Evolutionary conservation across 2,113 vertebrate genomes (phyloP), one percentile per base, ranked within the genome.

Genomic region (Larimichthys polyactis): DNA sequence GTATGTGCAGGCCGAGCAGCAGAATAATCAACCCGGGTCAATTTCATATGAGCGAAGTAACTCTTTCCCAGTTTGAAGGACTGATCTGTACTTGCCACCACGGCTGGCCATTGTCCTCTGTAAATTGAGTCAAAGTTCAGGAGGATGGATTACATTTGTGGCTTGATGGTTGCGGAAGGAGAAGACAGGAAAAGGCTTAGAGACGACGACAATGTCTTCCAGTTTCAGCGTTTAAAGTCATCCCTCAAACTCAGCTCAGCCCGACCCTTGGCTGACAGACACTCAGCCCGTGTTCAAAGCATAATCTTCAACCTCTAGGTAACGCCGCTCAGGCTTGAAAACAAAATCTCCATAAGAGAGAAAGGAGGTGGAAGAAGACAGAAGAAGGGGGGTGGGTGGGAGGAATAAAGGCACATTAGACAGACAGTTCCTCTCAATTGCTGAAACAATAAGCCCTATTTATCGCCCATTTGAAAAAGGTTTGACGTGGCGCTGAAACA

Each of bases 401-500:
- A 69, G 69, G 85, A 91, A 94, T 86, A 84, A 90, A 88, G 90
- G 86, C 71, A 86, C 91, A 87, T 92, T 89, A 92, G 85, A 88
- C 81, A 91, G 89, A 92, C 91, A 91, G 84, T 91, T 90, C 83
- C 85, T 89, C 89, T 91, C 82, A 84, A 84, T 91, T 64, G 87
- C 89, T 92, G 92, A 95, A 95, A 95, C 93, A 95, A 94, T 95
- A 94, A 94, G 89, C 93, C 91, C 93, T 93, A 94, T 95, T 95
- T 95, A 95, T 90, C 70, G 79, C 79, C 92, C 92, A 82, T 94
- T 94, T 93, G 87, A 91, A 76, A 86, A 88, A 91, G 86, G 85
- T 91, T 93, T 93, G 91, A 92, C 89, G 84, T 80, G 91, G 87
- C 87, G 27, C 48, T 3, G 89, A 89, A 92, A 92, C 91, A 91